These are phyloP conservation scores for Parasteatoda tepidariorum DNA, from an alignment of 1,140 invertebrate genomes.

Conservation along the genomic window DNA sequence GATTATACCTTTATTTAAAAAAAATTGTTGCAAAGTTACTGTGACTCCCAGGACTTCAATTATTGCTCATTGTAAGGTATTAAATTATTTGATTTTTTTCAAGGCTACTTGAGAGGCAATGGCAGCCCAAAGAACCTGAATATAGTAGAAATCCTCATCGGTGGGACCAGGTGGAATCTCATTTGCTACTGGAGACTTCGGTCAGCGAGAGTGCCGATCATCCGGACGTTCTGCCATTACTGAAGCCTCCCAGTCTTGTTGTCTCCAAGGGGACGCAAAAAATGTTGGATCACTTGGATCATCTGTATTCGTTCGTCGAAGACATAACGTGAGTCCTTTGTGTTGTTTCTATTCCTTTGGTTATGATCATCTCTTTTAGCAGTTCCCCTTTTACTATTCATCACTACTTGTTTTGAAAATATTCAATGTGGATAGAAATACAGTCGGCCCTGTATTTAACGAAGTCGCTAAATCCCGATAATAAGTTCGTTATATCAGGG, in stretches of 20 bases:
- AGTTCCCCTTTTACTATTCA: not conserved
- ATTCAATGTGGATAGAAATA: not conserved
- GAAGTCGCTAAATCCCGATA: too few species aligned
- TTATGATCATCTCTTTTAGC: not conserved
- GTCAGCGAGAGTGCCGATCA: not conserved
- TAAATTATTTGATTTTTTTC: not conserved
- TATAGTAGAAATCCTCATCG: not conserved
- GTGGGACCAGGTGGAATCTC: slow-evolving; percentile 1
- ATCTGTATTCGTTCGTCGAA: not conserved
- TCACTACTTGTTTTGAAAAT: not conserved
- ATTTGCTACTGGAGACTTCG: not conserved
- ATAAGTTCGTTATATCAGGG: too few species aligned
- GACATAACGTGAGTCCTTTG: not conserved
- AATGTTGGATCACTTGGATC: not conserved
- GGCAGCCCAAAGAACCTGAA: not conserved
- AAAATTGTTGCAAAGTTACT: not conserved
- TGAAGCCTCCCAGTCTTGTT: not conserved
- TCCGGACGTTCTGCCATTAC: slow-evolving; percentile 5
- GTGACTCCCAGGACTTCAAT: not conserved
- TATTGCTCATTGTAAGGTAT: not conserved
- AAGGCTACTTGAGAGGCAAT: slow-evolving; percentile 15
- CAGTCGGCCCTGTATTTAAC: too few species aligned
- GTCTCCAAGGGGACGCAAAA: not conserved
- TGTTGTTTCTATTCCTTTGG: not conserved
- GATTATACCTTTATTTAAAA: too few species aligned